A percentile compares a stretch with the other conserved stretches of the same genome.
These are phyloP conservation scores for Streptopelia turtur DNA, from an alignment of 2,797 vertebrate genomes.

Conservation along the genomic window DNA sequence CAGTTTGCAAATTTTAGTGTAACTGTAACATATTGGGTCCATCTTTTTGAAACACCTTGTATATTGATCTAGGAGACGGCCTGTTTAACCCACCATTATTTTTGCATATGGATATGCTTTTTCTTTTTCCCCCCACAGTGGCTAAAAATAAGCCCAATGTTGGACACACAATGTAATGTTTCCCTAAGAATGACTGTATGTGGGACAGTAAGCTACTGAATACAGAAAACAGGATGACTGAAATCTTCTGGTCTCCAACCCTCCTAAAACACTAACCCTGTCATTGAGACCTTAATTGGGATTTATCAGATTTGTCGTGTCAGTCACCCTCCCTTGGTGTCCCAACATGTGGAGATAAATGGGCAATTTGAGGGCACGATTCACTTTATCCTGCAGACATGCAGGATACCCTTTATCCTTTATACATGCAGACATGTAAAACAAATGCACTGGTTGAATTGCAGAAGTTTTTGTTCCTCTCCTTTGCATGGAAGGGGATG, in stretches of 20 bases:
- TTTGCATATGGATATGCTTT: neutral
- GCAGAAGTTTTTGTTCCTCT: neutral
- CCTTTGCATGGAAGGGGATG: neutral
- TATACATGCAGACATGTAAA: neutral
- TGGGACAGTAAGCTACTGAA: neutral
- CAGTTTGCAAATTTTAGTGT: no score
- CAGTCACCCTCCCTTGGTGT: neutral
- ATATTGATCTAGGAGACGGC: neutral
- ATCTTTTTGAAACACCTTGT: no score
- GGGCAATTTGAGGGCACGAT: neutral
- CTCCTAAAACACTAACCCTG: neutral
- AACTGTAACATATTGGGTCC: no score
- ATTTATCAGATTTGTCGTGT: neutral
- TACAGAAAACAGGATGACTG: neutral
- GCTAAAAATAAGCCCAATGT: neutral
- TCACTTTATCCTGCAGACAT: neutral
- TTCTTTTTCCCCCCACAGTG: neutral
- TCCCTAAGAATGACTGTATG: neutral
- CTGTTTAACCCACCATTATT: neutral
- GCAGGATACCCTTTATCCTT: no score
- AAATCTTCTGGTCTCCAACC: neutral
- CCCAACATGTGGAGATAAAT: neutral
- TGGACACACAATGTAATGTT: neutral
- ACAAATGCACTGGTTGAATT: neutral
- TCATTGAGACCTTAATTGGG: neutral